Percentiles rank a stretch among this genome's conserved stretches.
Evolutionary conservation across 2,888 invertebrate species (phyloP).

Genomic region (Luffia ferchaultella): DNA sequence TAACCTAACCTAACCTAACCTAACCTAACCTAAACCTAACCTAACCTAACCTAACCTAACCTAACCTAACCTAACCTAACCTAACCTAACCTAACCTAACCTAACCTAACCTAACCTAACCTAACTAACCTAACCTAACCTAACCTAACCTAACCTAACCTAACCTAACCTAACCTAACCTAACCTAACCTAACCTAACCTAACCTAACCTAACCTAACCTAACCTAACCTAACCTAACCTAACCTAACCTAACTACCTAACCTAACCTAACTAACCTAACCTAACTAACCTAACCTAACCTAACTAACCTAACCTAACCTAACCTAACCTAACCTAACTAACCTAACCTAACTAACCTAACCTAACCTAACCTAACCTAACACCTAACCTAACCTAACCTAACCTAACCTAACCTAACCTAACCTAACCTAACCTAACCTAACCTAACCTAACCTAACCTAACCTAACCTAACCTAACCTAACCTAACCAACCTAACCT

Average conservation of each 20-base stretch:
- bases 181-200: constrained; percentile 16
- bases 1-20: constrained; percentile 12
- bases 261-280: constrained; percentile 17
- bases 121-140: constrained; percentile 16
- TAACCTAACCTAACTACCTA: constrained; percentile 17
- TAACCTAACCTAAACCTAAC: constrained; percentile 13
- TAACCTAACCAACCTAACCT: constrained; percentile 9
- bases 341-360: constrained; percentile 15
- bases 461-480: constrained; percentile 11
- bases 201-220: constrained; percentile 16
- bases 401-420: constrained; percentile 14
- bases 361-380: constrained; percentile 12
- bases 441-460: constrained; percentile 15
- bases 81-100: constrained; percentile 14
- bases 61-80: constrained; percentile 13
- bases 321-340: constrained; percentile 18
- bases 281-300: constrained; percentile 17
- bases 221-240: constrained; percentile 17
- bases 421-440: constrained; percentile 15
- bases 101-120: constrained; percentile 13
- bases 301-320: constrained; percentile 17
- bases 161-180: constrained; percentile 17
- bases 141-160: constrained; percentile 16
- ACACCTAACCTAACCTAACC: constrained; percentile 13
- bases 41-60: constrained; percentile 10